Conservation (phyloP, 2,797 vertebrate species). For the Aulostomus chinensis region DNA sequence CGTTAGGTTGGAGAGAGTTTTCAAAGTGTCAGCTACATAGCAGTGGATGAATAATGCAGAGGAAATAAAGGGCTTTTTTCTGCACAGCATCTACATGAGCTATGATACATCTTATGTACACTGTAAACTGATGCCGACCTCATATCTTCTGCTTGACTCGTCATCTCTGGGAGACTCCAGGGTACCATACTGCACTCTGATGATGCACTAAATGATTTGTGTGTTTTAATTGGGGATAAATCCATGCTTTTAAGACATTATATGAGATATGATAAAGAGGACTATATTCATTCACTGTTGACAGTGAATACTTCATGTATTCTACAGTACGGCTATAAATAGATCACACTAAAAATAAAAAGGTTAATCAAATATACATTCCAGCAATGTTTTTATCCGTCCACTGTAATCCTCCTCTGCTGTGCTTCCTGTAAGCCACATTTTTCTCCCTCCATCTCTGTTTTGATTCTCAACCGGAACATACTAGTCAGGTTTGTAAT, state of each 20-base stretch:
- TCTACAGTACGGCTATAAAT: slow-evolving; percentile 36
- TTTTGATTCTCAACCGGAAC: background rate
- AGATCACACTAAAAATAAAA: slow-evolving; percentile 33
- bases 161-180: background rate
- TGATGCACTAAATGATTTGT: background rate
- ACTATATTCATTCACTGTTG: background rate
- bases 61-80: slow-evolving; percentile 60
- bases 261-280: background rate
- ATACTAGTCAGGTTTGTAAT: slow-evolving; percentile 34
- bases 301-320: slow-evolving; percentile 12
- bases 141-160: slow-evolving; percentile 25
- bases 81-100: slow-evolving; percentile 34
- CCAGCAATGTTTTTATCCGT: slow-evolving; percentile 4
- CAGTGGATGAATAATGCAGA: slow-evolving; percentile 68
- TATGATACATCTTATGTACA: slow-evolving; percentile 49
- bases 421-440: slow-evolving; percentile 1
- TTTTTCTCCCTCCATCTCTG: background rate
- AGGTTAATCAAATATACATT: slow-evolving; percentile 45
- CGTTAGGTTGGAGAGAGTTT: slow-evolving; percentile 38
- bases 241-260: background rate
- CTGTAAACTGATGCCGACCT: slow-evolving; percentile 34
- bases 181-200: no score
- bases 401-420: slow-evolving; percentile 3
- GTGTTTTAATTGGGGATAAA: slow-evolving; percentile 6
- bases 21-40: slow-evolving; percentile 58